These are phyloP conservation scores for Rhinoptilus africanus DNA, from an alignment of 2,113 vertebrate species.

Conservation along the genomic window DNA sequence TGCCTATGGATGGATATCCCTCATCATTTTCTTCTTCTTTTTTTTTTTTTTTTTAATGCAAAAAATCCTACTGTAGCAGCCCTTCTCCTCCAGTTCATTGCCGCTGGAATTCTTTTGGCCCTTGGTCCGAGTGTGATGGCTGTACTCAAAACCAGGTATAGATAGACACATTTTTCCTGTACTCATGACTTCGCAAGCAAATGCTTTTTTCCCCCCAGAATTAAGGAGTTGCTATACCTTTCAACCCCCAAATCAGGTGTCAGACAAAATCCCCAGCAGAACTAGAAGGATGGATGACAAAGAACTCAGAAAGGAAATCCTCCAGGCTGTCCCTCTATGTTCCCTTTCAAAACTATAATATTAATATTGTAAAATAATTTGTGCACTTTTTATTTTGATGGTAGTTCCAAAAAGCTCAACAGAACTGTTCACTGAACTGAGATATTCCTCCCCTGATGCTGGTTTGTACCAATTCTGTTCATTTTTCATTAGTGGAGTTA, in stretches of 20 bases:
- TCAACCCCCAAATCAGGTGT: background rate
- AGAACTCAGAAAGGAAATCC: background rate
- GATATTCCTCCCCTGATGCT: background rate
- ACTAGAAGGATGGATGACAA: background rate
- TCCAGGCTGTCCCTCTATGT: background rate
- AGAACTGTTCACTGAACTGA: background rate
- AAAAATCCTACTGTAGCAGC: background rate
- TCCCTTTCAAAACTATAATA: background rate
- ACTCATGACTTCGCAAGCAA: background rate
- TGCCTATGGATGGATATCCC: background rate
- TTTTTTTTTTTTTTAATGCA: background rate
- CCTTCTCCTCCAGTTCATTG: constrained; percentile 74
- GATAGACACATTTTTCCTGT: background rate
- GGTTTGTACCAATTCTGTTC: background rate
- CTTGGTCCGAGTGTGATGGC: constrained; percentile 87
- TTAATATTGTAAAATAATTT: background rate
- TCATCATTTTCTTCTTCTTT: background rate
- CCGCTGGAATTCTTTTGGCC: constrained; percentile 80
- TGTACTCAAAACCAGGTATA: constrained; percentile 83
- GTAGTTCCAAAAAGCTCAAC: background rate
- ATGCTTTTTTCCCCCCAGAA: background rate
- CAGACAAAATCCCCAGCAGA: background rate
- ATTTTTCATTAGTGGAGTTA: background rate
- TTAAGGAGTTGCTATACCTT: background rate
- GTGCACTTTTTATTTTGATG: background rate